Percentiles rank a stretch among this genome's conserved stretches.
These are phyloP conservation scores for Bungarus multicinctus DNA, from an alignment of 2,113 vertebrate species.

Conservation along the genomic window DNA sequence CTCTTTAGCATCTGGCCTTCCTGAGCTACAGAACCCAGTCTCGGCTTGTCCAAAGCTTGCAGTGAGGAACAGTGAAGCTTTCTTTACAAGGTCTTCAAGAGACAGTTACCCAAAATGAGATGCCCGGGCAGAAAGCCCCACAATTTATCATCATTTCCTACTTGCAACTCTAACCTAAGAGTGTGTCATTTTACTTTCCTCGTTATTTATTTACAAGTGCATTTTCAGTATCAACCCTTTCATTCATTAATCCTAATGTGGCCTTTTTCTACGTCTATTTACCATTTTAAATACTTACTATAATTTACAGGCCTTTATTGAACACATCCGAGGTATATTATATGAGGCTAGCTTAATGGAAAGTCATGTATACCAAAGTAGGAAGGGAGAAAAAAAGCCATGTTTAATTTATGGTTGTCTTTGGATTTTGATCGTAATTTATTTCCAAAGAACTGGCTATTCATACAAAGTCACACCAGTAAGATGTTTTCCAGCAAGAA, in stretches of 20 bases:
- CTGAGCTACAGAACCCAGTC: constrained; percentile 5
- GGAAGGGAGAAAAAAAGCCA: constrained; percentile 53
- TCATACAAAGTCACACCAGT: constrained; percentile 67
- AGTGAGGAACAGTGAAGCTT: not conserved
- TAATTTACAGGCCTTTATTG: constrained; percentile 81
- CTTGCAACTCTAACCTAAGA: constrained; percentile 76
- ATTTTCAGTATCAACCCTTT: constrained; percentile 75
- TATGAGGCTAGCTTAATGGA: constrained; percentile 81
- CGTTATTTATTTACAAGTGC: constrained; percentile 82
- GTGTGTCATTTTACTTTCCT: constrained; percentile 74
- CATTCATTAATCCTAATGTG: constrained; percentile 84
- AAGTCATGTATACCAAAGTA: constrained; percentile 77
- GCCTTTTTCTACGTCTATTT: constrained; percentile 79
- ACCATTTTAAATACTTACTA: constrained; percentile 82
- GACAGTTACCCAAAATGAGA: constrained; percentile 43
- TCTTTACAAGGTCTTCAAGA: not conserved
- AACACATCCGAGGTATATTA: constrained; percentile 80
- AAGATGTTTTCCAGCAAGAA: constrained; percentile 60
- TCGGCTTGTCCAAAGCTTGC: not conserved
- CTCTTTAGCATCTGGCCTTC: not conserved
- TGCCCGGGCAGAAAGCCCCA: constrained; percentile 44
- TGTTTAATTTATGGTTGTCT: constrained; percentile 74
- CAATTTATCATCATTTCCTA: constrained; percentile 66
- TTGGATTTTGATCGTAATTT: constrained; percentile 80
- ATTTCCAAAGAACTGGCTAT: constrained; percentile 68